Evolutionary conservation across 2,888 invertebrate genomes (phyloP).

Genomic region (Calephelis perditalis): DNA sequence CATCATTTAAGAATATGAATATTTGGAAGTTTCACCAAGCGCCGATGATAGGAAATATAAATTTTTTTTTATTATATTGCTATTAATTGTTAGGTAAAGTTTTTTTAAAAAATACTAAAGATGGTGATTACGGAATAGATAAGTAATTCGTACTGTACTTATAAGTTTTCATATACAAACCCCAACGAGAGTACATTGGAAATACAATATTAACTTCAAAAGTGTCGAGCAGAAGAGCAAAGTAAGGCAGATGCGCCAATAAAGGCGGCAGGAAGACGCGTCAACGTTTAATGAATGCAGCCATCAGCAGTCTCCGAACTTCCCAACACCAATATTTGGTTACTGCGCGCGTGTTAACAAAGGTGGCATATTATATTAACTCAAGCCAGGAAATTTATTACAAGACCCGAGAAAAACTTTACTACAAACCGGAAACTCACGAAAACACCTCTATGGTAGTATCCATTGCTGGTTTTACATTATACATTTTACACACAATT

Average conservation of each 20-base stretch:
- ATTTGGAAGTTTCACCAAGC: too few relatives aligned
- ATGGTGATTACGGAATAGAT: too few relatives aligned
- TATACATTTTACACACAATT: too few relatives aligned
- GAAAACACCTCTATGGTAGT: background rate
- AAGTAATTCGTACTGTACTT: too few relatives aligned
- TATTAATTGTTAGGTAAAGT: too few relatives aligned
- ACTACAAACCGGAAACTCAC: slow-evolving; percentile 22
- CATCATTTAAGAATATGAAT: too few relatives aligned
- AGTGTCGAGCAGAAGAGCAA: slow-evolving; percentile 7
- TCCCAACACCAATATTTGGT: slow-evolving; percentile 58
- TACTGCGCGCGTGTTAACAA: slow-evolving; percentile 53
- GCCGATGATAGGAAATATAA: too few relatives aligned
- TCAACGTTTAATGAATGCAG: slow-evolving; percentile 43
- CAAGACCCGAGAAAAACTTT: slow-evolving; percentile 40
- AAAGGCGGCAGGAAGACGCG: slow-evolving; percentile 16
- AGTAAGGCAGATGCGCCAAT: slow-evolving; percentile 3
- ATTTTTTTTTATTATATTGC: too few relatives aligned
- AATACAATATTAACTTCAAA: background rate
- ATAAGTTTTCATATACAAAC: too few relatives aligned
- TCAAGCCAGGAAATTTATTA: slow-evolving; percentile 57
- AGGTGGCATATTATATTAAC: slow-evolving; percentile 62
- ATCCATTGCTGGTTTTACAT: slow-evolving; percentile 25
- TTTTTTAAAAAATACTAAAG: too few relatives aligned
- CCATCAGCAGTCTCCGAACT: slow-evolving; percentile 40
- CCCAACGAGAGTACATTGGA: too few relatives aligned